Base-by-base conservation (phyloP, 1,140 invertebrate species). In the Pteromalus puparum region DNA sequence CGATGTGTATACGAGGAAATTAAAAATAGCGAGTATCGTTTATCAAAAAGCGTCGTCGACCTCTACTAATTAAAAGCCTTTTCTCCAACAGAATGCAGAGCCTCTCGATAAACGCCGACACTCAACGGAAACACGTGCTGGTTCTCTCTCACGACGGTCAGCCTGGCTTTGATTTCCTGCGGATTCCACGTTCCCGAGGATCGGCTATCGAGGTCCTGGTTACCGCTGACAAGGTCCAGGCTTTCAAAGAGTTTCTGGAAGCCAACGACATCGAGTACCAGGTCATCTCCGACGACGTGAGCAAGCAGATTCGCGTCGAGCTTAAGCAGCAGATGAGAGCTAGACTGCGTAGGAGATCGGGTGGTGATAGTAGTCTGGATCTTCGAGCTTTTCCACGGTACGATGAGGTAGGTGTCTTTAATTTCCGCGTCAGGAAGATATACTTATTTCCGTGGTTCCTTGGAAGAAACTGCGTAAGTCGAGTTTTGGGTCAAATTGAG, bases 311-410 rank as follows among this genome's bases (percentile, higher is more conserved):
- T n/a, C 46, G 46, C n/a, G n/a, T 2, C 9, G 74, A 34, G 26
- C 74, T 82, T 75, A 81, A 80, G 61, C 85, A 68, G 34, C 53
- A 30, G n/a, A 67, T 38, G 28, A 82, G n/a, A 75, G 34, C 48
- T 53, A 82, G 24, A 24, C 42, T 61, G 1, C 21, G 3, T 3
- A 67, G 34, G n/a, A 42, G 15, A 34, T 28, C 38, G 7, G 53
- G 13, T 9, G 21, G 7, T 15, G 46, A 28, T 10, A 15, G n/a
- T 13, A 68, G 38, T 15, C 82, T 75, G 73, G 38, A 86, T 38
- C 90, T 91, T 34, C 70, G 70, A n/a, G 85, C 85, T 82, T 91
- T 88, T 83, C 88, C 89, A 15, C 89, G 90, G 73, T 90, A 89
- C 84, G 26, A 72, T 7, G 89, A 90, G 86, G 91, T 90, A 77